Conservation (phyloP, 2,113 vertebrate genomes). For the Orcinus orca region DNA sequence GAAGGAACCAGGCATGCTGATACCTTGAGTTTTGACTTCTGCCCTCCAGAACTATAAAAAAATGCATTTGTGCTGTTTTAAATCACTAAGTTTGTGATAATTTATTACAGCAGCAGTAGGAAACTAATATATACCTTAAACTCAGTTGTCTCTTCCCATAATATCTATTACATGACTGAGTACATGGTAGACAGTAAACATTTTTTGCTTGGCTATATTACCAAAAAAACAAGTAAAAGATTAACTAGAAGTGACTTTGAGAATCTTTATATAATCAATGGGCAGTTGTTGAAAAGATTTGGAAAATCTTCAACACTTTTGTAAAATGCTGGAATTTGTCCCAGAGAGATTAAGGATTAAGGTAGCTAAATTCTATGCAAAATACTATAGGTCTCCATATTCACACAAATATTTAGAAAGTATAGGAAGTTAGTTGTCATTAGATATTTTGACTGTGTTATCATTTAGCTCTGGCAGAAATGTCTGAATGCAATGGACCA, state of each 20-base stretch:
- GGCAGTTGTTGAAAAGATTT: background rate
- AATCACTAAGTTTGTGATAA: background rate
- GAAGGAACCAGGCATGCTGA: background rate
- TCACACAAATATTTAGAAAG: background rate
- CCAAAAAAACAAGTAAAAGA: background rate
- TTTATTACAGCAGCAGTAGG: background rate
- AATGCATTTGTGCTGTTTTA: background rate
- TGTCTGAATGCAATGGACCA: background rate
- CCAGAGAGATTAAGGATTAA: background rate
- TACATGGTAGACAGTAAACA: background rate
- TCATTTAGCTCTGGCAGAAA: background rate
- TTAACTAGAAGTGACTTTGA: background rate
- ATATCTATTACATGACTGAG: background rate
- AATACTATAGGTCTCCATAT: background rate
- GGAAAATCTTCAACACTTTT: background rate
- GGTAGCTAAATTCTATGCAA: background rate
- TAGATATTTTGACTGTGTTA: conserved; percentile 10
- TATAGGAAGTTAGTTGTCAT: background rate
- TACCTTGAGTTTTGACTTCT: background rate
- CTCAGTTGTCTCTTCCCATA: background rate
- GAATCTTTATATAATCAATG: background rate
- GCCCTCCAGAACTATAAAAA: background rate
- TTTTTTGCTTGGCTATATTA: background rate
- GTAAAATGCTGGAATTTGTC: background rate
- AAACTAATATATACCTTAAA: background rate